Percentiles rank a stretch among this genome's conserved stretches.
phyloP scores from a whole-genome alignment of 2,113 vertebrate species.

The Jacana jacana region DNA sequence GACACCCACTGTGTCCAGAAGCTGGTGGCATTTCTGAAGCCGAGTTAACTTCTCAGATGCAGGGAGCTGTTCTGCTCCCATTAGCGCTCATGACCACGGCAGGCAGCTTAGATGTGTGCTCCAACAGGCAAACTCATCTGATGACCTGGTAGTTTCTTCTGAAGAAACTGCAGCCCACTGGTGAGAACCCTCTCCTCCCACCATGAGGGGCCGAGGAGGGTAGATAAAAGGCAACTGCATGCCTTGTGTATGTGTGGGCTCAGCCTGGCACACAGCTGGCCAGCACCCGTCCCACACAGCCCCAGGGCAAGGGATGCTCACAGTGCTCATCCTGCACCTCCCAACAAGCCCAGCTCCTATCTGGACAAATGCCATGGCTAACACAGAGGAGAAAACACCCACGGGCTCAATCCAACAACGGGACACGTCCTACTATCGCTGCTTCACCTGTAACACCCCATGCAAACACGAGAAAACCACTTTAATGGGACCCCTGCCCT shows the following conservation, averaged over 20 bases:
- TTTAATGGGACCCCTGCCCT: neutral
- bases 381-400: neutral
- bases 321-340: neutral
- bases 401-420: neutral
- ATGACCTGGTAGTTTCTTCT: neutral
- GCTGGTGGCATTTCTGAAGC: neutral
- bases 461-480: neutral
- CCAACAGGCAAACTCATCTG: neutral
- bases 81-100: rapidly evolving
- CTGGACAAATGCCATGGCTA: neutral
- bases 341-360: neutral
- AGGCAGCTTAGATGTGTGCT: neutral
- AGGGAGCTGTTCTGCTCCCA: neutral
- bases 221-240: neutral
- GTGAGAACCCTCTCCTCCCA: neutral
- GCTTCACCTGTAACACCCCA: neutral
- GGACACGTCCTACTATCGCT: neutral
- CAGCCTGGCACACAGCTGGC: neutral
- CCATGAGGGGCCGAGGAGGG: neutral
- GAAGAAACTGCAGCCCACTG: neutral
- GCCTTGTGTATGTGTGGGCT: neutral
- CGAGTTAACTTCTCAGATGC: neutral
- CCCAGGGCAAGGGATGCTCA: neutral
- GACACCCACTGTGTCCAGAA: neutral
- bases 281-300: neutral